Base-by-base conservation (phyloP, 1,140 invertebrate genomes). In the Nasonia longicornis region DNA sequence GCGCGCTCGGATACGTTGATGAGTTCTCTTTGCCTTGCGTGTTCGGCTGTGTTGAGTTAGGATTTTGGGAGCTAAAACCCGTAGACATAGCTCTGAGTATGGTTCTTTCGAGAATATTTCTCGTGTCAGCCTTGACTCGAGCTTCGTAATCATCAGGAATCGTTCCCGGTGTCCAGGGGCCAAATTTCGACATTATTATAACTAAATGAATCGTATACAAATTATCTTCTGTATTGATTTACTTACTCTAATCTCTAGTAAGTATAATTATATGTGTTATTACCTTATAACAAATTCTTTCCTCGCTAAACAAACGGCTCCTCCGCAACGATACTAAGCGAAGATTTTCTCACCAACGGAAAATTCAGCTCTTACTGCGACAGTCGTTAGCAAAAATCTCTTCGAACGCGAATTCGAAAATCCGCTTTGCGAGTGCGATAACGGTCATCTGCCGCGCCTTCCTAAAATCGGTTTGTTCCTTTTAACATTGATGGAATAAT, bases 101-200 rank as follows among this genome's bases (percentile, higher is more conserved):
- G 20, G 35, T 42, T 71, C 45, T 35, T 35, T 63, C 45, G 1
- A 81, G n/a, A 20, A 82, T 79, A 7, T 63, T 77, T 74, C 45
- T 66, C 67, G 67, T 79, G 64, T 82, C 81, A 22, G 52, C 35
- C 31, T 73, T 76, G 16, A 82, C 58, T 3, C 63, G 78, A 31
- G 11, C 63, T 1, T n/a, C 20, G 16, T 71, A 38, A n/a, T 58
- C 52, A 7, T 58, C 52, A 14, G 52, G 52, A 6, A 58, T 58
- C 16, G 16, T 7, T 20, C 52, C 52, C 16, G 52, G 52, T n/a
- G 52, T 58, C 52, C 52, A 58, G 20, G 52, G 20, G 16, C 3
- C 52, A 16, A 58, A 58, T 20, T n/a, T n/a, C 52, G 52, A 58
- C 52, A 58, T 58, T 58, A 35, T 35, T 35, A 35, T 35, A 3